A percentile compares a stretch with the other conserved stretches of the same genome.
These are phyloP conservation scores for Gnathonemus echidnorhynchus DNA, from an alignment of 2,113 vertebrate genomes.

Conservation along the genomic window DNA sequence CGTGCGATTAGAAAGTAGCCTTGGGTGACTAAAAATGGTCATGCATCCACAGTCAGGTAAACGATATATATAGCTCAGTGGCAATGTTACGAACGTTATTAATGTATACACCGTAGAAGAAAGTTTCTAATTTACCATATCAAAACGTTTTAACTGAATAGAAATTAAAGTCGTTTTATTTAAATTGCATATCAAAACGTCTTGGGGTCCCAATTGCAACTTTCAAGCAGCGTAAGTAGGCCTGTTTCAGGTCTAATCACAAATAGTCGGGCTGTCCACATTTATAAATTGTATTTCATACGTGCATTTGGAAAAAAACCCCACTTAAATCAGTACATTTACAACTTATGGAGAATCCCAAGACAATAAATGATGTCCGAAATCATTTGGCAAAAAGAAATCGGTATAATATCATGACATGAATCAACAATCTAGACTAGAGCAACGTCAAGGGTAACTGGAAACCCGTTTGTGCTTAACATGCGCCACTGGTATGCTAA, in stretches of 20 bases:
- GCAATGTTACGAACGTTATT: background rate
- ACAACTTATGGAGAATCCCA: background rate
- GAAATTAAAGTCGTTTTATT: background rate
- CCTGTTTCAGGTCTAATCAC: background rate
- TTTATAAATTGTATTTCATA: background rate
- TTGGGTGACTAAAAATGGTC: background rate
- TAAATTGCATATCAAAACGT: background rate
- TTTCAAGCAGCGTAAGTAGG: background rate
- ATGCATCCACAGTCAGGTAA: background rate
- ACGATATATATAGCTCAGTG: background rate
- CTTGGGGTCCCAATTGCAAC: background rate
- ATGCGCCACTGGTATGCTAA: background rate
- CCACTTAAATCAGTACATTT: background rate
- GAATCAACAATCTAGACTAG: background rate
- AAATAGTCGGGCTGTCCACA: background rate
- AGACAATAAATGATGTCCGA: background rate
- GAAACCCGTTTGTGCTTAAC: background rate
- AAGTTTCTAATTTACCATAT: background rate
- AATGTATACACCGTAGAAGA: background rate
- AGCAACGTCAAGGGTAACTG: background rate
- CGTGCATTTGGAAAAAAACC: background rate
- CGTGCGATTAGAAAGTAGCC: background rate
- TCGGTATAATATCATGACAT: background rate
- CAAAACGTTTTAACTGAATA: background rate
- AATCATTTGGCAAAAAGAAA: background rate